Evolutionary conservation across 2,888 invertebrate genomes (phyloP).

Genomic region (Neria commutata): DNA sequence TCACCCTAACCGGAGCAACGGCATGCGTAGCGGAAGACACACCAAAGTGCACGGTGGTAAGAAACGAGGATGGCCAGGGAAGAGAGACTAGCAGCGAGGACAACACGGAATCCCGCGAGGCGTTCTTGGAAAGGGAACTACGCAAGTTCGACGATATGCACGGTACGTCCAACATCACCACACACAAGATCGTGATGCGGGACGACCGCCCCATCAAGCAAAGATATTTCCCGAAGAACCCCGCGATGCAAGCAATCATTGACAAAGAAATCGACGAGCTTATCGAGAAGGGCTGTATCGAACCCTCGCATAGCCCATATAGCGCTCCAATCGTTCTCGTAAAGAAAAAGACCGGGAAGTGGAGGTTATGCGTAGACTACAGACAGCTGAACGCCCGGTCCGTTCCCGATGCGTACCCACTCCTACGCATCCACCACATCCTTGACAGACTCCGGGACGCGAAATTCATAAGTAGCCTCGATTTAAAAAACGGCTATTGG

Average conservation of each 20-base stretch:
- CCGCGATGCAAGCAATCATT: no score
- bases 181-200: slow-evolving; percentile 3
- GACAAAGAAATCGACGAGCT: slow-evolving; percentile 20
- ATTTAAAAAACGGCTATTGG: neutral
- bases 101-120: no score
- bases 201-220: slow-evolving; percentile 25
- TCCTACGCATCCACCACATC: neutral
- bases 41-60: no score
- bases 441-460: no score
- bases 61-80: no score
- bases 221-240: slow-evolving; percentile 17
- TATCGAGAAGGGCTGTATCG: slow-evolving; percentile 12
- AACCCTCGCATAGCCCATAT: slow-evolving; percentile 19
- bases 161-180: neutral
- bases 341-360: slow-evolving; percentile 18
- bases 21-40: no score
- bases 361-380: slow-evolving; percentile 19
- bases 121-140: no score
- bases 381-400: neutral
- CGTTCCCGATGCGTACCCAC: neutral
- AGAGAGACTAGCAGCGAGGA: no score
- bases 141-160: no score
- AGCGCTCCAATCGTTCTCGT: slow-evolving; percentile 21
- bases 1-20: no score
- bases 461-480: no score